phyloP scores from a whole-genome alignment of 2,888 invertebrate genomes.

The Metallyticus violacea region DNA sequence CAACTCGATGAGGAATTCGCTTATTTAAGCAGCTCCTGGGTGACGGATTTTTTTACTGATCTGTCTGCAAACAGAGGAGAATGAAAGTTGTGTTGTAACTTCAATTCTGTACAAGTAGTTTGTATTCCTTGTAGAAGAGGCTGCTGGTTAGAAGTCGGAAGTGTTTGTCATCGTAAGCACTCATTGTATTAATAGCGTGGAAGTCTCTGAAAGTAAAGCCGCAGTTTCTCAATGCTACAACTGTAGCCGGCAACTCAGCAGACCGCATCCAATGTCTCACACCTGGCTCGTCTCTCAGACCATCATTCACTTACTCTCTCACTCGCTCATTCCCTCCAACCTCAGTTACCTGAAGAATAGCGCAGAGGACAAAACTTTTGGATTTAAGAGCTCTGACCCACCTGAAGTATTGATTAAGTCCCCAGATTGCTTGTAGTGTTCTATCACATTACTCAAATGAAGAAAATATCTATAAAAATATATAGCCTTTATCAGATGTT shows the following conservation, averaged over 20 bases:
- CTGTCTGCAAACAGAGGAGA: too few species aligned
- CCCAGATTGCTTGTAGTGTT: neutral
- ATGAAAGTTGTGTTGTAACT: neutral
- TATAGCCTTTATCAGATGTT: too few species aligned
- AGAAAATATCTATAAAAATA: neutral
- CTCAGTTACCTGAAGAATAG: too few species aligned
- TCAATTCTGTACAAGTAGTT: neutral
- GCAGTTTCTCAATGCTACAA: neutral
- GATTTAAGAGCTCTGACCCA: neutral
- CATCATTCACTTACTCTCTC: neutral
- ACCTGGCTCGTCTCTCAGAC: neutral
- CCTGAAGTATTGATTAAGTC: neutral
- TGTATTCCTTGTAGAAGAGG: neutral
- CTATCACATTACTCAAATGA: neutral
- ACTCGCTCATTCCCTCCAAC: too few species aligned
- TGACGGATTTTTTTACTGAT: too few species aligned
- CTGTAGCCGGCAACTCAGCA: too few species aligned
- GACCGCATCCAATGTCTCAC: neutral
- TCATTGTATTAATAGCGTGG: neutral
- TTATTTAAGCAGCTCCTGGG: too few species aligned
- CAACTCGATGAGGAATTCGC: too few species aligned
- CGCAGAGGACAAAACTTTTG: neutral
- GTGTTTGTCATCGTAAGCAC: neutral
- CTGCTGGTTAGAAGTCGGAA: neutral
- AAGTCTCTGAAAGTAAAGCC: neutral